phyloP scores from a whole-genome alignment of 2,797 vertebrate species.

The Mycteria americana region DNA sequence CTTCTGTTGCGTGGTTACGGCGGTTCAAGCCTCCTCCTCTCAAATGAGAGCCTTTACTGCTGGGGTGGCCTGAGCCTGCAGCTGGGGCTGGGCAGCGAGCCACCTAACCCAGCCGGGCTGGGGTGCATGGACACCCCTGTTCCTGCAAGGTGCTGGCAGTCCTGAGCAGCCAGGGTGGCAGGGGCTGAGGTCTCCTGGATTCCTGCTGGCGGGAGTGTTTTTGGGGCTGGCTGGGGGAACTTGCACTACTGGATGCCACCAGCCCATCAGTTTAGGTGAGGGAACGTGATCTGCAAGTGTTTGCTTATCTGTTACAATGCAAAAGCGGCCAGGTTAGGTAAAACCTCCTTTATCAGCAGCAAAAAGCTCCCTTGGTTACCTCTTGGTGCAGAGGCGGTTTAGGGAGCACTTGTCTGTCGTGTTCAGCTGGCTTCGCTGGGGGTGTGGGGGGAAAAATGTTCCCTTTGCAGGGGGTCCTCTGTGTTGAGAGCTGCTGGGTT shows the following conservation, averaged over 20 bases:
- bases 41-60: background rate
- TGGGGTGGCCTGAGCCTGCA: background rate
- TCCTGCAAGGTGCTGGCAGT: fast-evolving
- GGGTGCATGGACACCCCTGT: background rate
- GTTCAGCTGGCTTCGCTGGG: background rate
- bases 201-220: background rate
- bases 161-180: background rate
- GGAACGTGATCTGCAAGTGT: constrained; percentile 49
- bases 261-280: constrained; percentile 47
- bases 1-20: fast-evolving
- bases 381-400: background rate
- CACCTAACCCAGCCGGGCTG: background rate
- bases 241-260: constrained; percentile 65
- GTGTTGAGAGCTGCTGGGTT: background rate
- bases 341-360: constrained; percentile 9
- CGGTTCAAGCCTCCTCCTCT: background rate
- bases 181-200: background rate
- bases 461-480: background rate
- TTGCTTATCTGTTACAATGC: constrained; percentile 66
- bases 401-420: background rate
- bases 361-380: background rate
- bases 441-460: background rate
- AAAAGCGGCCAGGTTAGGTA: background rate
- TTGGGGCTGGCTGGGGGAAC: constrained; percentile 29
- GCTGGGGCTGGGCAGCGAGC: background rate